Base-by-base conservation (phyloP, 2,888 invertebrate genomes). In the Harpagoxenus sublaevis region DNA sequence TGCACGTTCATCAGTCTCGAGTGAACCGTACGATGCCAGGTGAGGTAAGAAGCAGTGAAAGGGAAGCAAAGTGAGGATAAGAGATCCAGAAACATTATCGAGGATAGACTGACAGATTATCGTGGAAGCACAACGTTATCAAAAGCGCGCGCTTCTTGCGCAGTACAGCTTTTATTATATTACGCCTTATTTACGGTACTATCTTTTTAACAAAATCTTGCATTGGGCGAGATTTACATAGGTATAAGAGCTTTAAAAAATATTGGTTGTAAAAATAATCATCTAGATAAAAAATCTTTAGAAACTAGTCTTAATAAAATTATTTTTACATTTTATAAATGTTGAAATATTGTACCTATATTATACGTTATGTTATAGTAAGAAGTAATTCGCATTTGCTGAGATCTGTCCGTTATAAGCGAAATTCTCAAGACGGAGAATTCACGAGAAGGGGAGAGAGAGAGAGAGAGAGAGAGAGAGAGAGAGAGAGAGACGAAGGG, bases 1-100 rank as follows among this genome's bases (percentile, higher is more conserved):
- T 51, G 48, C 51, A 62, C 35, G 71, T 71, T 71, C 57, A 60
- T 79, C 71, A 71, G 70, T 60, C 60, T 48, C 28, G 48, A 48
- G 28, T 28, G 71, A 48, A 12, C 78, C 68, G 71, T 39, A 60
- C 51, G 71, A 81, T 28, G 60, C 71, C 70, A 35, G 35, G 42
- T 70, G 60, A 71, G 71, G 71, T 71, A 81, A 62, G 60, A 71
- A 60, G 60, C 28, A 81, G 79, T 81, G 79, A 81, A 81, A 81
- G 71, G 71, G 60, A 81, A 51, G 71, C 28, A 71, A 81, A 81
- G 60, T 60, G 66, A 66, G 78, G 45, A 57, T 68, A 81, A 45
- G 39, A 81, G 51, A 81, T 70, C 48, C 77, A 42, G 42, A 31
- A 78, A 68, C 48, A 79, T 51, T 81, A 81, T 81, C 60, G 71